Base-by-base conservation (phyloP, 1,140 invertebrate genomes). In the Monomorium pharaonis region DNA sequence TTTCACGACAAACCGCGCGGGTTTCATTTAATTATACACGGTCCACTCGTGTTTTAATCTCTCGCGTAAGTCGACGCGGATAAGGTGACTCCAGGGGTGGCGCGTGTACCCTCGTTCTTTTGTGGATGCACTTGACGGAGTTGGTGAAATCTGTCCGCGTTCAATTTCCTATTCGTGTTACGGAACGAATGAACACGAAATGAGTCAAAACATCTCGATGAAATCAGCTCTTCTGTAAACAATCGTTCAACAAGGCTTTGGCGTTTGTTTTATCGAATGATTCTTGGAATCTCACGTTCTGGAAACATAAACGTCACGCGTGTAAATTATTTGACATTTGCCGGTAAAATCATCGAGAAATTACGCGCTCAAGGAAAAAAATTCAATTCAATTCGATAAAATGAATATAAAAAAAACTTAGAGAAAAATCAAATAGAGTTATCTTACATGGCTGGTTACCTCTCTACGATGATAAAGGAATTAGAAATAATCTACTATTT, bases 21-120 rank as follows among this genome's bases (percentile, higher is more conserved):
- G 67, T 83, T 47, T 83, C 78, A 58, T 70, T 83, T 58, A 72
- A 58, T 83, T 83, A 47, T 58, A 47, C 56, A 24, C 51, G 51
- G 14, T n/a, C 24, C 37, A 24, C 51, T 21, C 18, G 51, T 3
- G 37, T 72, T 80, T 83, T 72, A 83, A 72, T 83, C 51, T 74
- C 51, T 21, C 78, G 33, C 65, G 24, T 72, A 81, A 33, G 49
- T 63, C 58, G 75, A 37, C 9, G 56, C 24, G 44, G 18, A 21
- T 42, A 56, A 63, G 44, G n/a, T 60, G 44, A 54, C 16, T 69
- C 56, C 62, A 56, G 47, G 42, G 21, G 16, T 56, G 33, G 44
- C 42, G 18, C 24, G 75, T 21, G 58, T 54, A 18, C n/a, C n/a
- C n/a, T 14, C 27, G n/a, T 14, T 51, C 30, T 30, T 80, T 80